These are phyloP conservation scores for Gymnogyps californianus DNA, from an alignment of 2,113 vertebrate species.

Conservation along the genomic window DNA sequence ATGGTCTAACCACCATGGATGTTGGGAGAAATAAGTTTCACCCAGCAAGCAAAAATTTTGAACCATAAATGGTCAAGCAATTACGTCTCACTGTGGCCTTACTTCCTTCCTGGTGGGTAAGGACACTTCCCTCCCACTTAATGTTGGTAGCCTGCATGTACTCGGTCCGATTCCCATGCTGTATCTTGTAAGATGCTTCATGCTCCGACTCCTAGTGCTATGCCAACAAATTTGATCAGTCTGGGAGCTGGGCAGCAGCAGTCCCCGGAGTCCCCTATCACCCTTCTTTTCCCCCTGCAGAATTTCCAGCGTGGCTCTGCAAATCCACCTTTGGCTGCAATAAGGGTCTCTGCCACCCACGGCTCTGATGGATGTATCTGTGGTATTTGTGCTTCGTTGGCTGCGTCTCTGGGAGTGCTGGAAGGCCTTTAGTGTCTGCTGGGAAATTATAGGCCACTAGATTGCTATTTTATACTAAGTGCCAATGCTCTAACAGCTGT, in stretches of 20 bases:
- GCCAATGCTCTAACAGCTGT: background rate
- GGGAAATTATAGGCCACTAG: background rate
- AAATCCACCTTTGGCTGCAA: background rate
- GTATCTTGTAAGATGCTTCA: background rate
- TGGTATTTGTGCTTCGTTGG: background rate
- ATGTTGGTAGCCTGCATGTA: too few species aligned
- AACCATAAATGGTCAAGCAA: background rate
- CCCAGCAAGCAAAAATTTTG: background rate
- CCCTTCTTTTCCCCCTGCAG: background rate
- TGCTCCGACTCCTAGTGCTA: accelerated
- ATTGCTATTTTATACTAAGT: background rate
- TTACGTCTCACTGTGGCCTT: background rate
- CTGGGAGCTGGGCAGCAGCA: background rate
- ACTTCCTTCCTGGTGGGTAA: background rate
- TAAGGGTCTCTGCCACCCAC: background rate
- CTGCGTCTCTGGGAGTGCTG: background rate
- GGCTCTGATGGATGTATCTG: background rate
- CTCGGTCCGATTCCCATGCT: background rate
- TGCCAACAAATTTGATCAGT: background rate
- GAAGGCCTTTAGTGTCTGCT: background rate
- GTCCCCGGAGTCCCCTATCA: accelerated
- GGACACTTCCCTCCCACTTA: background rate
- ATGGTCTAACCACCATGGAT: accelerated
- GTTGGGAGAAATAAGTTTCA: background rate
- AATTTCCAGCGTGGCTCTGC: background rate